Conservation (phyloP, 2,113 vertebrate genomes). For the Sinocyclocheilus anophthalmus region DNA sequence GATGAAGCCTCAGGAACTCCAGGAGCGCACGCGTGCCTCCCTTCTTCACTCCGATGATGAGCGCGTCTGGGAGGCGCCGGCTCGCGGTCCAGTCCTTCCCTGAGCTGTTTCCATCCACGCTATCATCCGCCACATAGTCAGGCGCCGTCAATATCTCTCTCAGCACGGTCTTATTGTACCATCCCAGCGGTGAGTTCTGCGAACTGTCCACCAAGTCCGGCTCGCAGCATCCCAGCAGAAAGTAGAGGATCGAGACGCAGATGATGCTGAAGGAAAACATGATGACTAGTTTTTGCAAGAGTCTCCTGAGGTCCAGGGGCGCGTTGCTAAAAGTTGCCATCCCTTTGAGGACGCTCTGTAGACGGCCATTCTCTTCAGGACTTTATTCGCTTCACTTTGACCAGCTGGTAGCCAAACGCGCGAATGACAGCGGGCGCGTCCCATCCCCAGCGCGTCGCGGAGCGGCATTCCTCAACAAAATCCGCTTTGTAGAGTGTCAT, state of each 20-base stretch:
- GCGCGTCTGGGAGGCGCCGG: constrained; percentile 76
- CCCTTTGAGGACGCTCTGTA: constrained; percentile 62
- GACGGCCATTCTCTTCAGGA: constrained; percentile 70
- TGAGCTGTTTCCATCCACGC: constrained; percentile 62
- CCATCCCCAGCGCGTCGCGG: background rate
- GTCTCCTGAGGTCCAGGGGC: constrained; percentile 68
- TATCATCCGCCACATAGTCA: constrained; percentile 2
- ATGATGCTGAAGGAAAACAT: constrained; percentile 73
- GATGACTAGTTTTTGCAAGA: constrained; percentile 72
- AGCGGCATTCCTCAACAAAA: background rate
- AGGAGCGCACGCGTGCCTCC: constrained; percentile 79
- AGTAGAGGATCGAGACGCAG: constrained; percentile 73
- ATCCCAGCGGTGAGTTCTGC: constrained; percentile 56
- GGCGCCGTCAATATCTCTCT: background rate
- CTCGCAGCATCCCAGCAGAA: constrained; percentile 72
- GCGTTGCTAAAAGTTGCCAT: constrained; percentile 72
- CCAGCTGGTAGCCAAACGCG: background rate
- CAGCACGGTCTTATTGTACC: constrained; percentile 58
- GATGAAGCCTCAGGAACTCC: constrained; percentile 81
- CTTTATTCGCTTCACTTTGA: constrained; percentile 23
- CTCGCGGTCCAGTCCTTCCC: constrained; percentile 76
- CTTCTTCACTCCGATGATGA: constrained; percentile 81
- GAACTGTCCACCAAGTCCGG: constrained; percentile 64
- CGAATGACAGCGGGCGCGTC: background rate
- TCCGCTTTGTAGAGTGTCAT: background rate